Base-by-base conservation (phyloP, 2,797 vertebrate genomes). In the Perodicticus potto region DNA sequence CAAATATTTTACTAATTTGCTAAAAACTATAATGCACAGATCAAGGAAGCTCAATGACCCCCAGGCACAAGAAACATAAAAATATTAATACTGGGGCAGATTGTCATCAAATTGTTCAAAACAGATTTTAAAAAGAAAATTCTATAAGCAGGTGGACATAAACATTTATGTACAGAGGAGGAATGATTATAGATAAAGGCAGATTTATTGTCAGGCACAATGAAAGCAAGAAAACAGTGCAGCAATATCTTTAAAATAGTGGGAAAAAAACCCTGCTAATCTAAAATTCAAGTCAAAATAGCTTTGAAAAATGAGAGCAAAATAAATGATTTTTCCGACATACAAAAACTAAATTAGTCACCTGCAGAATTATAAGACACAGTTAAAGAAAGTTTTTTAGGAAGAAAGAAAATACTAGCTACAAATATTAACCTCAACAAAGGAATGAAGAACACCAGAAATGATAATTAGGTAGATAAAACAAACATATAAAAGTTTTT, bases 291-390 rank as follows among this genome's bases (percentile, higher is more conserved):
- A 61, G 5, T 43, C 27, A 91, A 89, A 84, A 87, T 78, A 40
- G 53, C 37, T 87, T 43, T 89, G 37, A 65, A 86, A 90, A 86
- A 72, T 63, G 17, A 59, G 43, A 61, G 23, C 57, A 91, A 95
- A 74, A 81, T 65, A 86, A 88, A 40, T 19, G n/a, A 25, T 43
- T 84, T 92, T 88, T 80, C n/a, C 69, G 11, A 59, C 22, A 72
- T 67, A 63, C 23, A 72, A 77, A 83, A 91, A 29, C 10, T 57
- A 25, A 61, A 55, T 74, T 81, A 49, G 89, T 70, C n/a, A 29
- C 23, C 13, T 86, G 67, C 29, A 70, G n/a, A 67, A 19, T 80
- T 73, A 34, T 1, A 70, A 83, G 10, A 94, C 32, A 85, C 69
- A 11, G 10, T 34, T 72, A 82, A 77, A 86, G 40, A 37, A 78